A percentile compares a stretch with the other conserved stretches of the same genome.
phyloP scores from a whole-genome alignment of 2,888 invertebrate species.

The Acrobeloides nanus region DNA sequence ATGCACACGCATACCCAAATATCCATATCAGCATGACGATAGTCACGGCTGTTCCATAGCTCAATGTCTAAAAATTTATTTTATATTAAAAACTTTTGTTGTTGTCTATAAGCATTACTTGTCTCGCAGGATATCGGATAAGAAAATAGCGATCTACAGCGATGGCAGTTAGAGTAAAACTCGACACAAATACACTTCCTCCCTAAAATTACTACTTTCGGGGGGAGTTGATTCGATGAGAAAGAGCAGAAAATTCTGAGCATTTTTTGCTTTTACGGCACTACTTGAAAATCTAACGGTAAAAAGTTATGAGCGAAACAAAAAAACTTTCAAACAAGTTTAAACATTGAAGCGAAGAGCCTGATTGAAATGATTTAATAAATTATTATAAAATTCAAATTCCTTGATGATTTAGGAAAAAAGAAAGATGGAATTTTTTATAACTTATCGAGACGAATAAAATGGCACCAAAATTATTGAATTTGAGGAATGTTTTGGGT shows the following conservation, averaged over 20 bases:
- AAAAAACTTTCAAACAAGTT: not conserved
- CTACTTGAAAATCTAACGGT: not conserved
- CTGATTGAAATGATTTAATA: too few species aligned
- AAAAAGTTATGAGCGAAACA: not conserved
- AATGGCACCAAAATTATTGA: too few species aligned
- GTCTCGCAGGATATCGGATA: conserved; percentile 37
- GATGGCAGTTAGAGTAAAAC: conserved; percentile 50
- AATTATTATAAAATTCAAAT: too few species aligned
- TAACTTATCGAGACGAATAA: too few species aligned
- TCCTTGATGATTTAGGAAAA: too few species aligned
- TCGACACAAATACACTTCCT: conserved; percentile 49
- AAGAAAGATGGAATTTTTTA: too few species aligned
- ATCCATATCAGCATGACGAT: conserved; percentile 43
- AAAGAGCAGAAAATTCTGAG: conserved; percentile 1
- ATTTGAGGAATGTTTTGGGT: too few species aligned
- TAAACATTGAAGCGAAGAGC: too few species aligned
- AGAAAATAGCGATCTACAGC: conserved; percentile 50
- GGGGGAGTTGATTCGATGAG: too few species aligned
- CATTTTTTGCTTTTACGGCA: not conserved
- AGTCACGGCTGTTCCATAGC: conserved; percentile 34
- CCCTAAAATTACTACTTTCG: conserved; percentile 44
- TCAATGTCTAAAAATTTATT: conserved; percentile 33
- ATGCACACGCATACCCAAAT: conserved; percentile 37
- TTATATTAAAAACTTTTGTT: not conserved
- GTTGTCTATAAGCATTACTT: conserved; percentile 33